Conservation (phyloP, 2,888 invertebrate genomes). For the Atethmia centrago region DNA sequence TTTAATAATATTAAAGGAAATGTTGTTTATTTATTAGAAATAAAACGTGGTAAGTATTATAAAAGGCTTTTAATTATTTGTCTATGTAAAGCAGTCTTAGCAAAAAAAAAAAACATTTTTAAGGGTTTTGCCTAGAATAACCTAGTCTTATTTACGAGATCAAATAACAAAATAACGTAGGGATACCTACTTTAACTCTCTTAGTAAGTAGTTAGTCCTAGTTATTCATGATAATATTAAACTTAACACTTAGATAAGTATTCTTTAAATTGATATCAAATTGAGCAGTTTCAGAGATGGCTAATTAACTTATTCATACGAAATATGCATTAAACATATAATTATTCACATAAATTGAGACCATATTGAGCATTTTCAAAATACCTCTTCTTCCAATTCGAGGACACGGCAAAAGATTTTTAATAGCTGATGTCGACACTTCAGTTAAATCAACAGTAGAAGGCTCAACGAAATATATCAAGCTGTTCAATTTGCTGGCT, state of each 20-base stretch:
- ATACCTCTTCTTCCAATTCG: conserved; percentile 1
- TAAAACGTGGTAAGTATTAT: not conserved
- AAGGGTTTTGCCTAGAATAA: not conserved
- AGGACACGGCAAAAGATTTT: not conserved
- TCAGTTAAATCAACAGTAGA: not conserved
- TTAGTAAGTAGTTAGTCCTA: too few relatives aligned
- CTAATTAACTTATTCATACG: not conserved
- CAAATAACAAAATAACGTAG: not conserved
- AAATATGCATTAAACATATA: not conserved
- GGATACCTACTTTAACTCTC: too few relatives aligned
- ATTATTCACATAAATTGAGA: conserved; percentile 2
- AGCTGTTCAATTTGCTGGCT: not conserved
- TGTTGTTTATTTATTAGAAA: not conserved
- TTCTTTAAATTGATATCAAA: not conserved
- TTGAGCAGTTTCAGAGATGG: not conserved
- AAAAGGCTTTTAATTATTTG: not conserved
- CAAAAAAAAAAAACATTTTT: not conserved
- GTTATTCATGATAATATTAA: too few relatives aligned
- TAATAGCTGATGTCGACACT: not conserved
- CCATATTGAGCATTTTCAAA: not conserved
- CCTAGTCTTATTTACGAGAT: not conserved
- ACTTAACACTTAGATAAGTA: not conserved
- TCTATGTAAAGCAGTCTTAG: not conserved
- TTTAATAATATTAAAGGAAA: not conserved
- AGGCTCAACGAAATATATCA: not conserved